phyloP scores from a whole-genome alignment of 2,888 invertebrate species.

The Rhopalosiphum nymphaeae region DNA sequence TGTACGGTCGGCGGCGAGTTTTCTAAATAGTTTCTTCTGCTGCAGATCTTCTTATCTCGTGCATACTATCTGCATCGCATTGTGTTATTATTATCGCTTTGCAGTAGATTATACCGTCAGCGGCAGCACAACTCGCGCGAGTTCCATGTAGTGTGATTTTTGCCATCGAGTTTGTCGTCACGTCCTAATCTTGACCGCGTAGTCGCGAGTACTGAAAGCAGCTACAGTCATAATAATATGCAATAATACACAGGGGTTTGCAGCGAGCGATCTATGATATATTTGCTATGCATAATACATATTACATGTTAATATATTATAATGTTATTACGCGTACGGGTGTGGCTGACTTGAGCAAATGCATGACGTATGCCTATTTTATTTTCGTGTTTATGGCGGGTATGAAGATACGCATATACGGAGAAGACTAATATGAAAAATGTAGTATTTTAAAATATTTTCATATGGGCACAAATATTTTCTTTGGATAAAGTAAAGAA shows the following conservation, averaged over 20 bases:
- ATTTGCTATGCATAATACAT: neutral
- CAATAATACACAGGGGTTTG: neutral
- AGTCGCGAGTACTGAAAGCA: neutral
- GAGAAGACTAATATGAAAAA: neutral
- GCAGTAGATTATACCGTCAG: neutral
- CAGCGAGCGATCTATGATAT: neutral
- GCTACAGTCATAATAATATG: neutral
- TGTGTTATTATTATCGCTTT: conserved; percentile 31
- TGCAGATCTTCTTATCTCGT: conserved; percentile 27
- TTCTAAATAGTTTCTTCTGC: conserved; percentile 42
- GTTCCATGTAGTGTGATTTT: neutral
- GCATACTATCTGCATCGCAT: conserved; percentile 33
- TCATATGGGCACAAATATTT: neutral
- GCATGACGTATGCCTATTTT: neutral
- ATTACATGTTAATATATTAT: neutral
- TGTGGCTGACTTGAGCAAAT: neutral
- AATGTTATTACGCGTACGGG: neutral
- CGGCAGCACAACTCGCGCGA: neutral
- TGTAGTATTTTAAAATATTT: neutral
- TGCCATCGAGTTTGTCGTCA: neutral
- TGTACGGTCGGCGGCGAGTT: neutral
- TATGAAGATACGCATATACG: neutral
- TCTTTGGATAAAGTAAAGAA: neutral
- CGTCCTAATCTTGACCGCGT: neutral
- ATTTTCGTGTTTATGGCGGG: neutral